A percentile compares a stretch with the other conserved stretches of the same genome.
These are phyloP conservation scores for Enteromius anoplus DNA, from an alignment of 2,797 vertebrate species.

Conservation along the genomic window DNA sequence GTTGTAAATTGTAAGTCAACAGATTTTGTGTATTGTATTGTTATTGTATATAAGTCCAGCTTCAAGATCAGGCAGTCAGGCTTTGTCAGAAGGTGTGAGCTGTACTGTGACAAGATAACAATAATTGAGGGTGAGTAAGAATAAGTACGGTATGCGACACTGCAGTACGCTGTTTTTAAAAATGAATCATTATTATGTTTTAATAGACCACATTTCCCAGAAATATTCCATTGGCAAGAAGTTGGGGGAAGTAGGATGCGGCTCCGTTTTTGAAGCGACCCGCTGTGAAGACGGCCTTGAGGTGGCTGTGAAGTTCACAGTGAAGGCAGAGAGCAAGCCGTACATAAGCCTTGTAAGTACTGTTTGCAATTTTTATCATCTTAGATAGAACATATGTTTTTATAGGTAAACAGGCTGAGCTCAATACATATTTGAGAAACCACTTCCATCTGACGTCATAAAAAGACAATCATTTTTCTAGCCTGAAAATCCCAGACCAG, in stretches of 20 bases:
- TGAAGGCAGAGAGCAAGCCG: not conserved
- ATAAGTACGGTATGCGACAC: not conserved
- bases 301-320: not conserved
- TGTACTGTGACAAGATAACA: too few relatives aligned
- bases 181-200: not conserved
- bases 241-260: not conserved
- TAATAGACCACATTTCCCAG: constrained; percentile 1
- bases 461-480: not conserved
- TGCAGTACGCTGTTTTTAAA: not conserved
- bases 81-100: too few relatives aligned
- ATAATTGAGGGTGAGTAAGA: too few relatives aligned
- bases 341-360: not conserved
- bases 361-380: not conserved
- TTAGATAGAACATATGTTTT: not conserved
- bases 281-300: not conserved
- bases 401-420: not conserved
- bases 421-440: not conserved
- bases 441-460: not conserved
- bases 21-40: too few relatives aligned
- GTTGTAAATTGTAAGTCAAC: too few relatives aligned
- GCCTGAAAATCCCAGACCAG: not conserved
- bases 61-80: too few relatives aligned
- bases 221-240: not conserved
- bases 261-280: not conserved
- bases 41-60: too few relatives aligned